These are phyloP conservation scores for Alethe diademata DNA, from an alignment of 2,113 vertebrate genomes.

Conservation along the genomic window DNA sequence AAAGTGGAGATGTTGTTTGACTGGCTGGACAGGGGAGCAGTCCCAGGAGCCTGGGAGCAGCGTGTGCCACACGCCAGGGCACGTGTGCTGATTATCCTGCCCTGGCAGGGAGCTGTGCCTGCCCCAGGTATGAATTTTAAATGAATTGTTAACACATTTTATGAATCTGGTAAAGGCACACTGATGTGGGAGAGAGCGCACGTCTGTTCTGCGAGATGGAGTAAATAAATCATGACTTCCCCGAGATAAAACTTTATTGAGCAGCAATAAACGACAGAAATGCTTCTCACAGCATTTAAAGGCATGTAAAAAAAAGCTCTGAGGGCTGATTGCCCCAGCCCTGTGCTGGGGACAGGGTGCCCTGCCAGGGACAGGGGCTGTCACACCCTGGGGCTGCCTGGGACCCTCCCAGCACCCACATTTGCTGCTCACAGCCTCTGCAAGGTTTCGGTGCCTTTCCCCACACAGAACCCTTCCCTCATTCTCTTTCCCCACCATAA, in stretches of 20 bases:
- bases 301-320: background rate
- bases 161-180: conserved; percentile 58
- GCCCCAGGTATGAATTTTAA: conserved; percentile 31
- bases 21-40: background rate
- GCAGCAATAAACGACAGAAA: conserved; percentile 58
- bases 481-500: background rate
- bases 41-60: background rate
- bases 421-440: background rate
- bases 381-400: background rate
- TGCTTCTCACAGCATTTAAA: conserved; percentile 46
- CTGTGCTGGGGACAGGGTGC: background rate
- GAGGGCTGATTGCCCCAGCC: background rate
- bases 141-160: conserved; percentile 67
- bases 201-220: background rate
- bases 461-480: background rate
- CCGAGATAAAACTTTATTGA: conserved; percentile 68
- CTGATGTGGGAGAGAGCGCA: background rate
- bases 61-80: background rate
- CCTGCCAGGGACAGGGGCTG: background rate
- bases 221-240: conserved; percentile 56
- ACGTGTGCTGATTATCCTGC: background rate
- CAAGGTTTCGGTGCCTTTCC: background rate
- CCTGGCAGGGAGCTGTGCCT: background rate
- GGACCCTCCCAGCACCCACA: background rate
- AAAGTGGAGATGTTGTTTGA: background rate